Percentiles rank a stretch among this genome's conserved stretches.
phyloP scores from a whole-genome alignment of 2,113 vertebrate genomes.

The Panthera tigris region DNA sequence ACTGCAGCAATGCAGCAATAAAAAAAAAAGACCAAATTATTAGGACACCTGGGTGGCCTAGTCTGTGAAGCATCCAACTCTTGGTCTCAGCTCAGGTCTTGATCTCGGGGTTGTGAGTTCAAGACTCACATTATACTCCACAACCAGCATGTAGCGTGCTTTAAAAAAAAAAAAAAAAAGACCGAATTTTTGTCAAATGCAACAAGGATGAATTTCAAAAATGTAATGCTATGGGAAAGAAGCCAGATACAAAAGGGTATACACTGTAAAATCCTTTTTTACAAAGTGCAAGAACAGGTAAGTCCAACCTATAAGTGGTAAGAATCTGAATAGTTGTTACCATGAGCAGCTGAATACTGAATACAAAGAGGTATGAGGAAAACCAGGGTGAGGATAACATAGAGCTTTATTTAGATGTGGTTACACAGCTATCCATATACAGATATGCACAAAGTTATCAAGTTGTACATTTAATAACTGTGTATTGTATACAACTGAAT shows the following conservation, averaged over 20 bases:
- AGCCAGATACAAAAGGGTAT: background rate
- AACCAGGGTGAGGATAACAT: background rate
- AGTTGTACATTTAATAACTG: background rate
- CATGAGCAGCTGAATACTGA: background rate
- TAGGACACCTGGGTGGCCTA: too few relatives aligned
- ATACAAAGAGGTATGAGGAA: background rate
- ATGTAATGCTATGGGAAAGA: background rate
- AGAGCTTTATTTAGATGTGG: background rate
- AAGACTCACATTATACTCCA: too few relatives aligned
- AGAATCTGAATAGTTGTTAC: background rate
- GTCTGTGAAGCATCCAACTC: too few relatives aligned
- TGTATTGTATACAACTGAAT: background rate
- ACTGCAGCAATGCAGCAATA: background rate
- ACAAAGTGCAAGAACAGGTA: background rate
- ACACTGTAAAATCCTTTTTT: background rate
- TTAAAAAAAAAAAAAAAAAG: background rate
- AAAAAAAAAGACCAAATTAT: background rate
- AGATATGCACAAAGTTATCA: background rate
- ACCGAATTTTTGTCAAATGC: background rate
- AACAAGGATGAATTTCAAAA: background rate
- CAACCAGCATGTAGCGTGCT: too few relatives aligned
- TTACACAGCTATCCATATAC: background rate
- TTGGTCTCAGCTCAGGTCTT: too few relatives aligned
- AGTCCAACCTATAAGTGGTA: background rate
- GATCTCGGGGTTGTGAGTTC: too few relatives aligned